Evolutionary conservation across 2,113 vertebrate species (phyloP).

Genomic region (Prionailurus bengalensis): DNA sequence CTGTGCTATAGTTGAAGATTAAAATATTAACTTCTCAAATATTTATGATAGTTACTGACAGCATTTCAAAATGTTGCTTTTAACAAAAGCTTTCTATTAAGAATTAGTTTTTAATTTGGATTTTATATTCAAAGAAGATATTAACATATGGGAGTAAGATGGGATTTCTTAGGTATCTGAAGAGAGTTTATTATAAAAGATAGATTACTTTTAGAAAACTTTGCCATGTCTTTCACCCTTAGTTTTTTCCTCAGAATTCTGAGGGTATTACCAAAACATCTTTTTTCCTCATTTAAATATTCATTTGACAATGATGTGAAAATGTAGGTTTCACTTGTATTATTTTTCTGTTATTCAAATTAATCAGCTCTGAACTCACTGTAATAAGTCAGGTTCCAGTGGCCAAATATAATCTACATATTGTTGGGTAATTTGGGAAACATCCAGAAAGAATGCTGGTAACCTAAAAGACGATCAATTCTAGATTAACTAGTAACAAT

Average conservation of each 20-base stretch:
- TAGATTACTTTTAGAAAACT: slow-evolving; percentile 83
- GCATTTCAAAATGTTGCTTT: slow-evolving; percentile 92
- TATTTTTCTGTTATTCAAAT: slow-evolving; percentile 38
- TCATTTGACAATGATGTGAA: background rate
- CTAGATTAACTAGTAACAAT: background rate
- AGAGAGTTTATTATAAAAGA: slow-evolving; percentile 83
- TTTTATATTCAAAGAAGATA: slow-evolving; percentile 90
- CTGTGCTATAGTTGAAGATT: slow-evolving; percentile 90
- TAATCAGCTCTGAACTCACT: slow-evolving; percentile 52
- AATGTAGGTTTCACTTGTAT: background rate
- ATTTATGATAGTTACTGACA: slow-evolving; percentile 93
- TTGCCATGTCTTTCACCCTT: slow-evolving; percentile 73
- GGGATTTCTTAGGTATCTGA: slow-evolving; percentile 85
- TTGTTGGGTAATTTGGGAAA: background rate
- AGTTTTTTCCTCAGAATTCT: slow-evolving; percentile 10
- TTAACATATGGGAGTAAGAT: slow-evolving; percentile 86
- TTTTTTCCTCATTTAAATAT: slow-evolving; percentile 49
- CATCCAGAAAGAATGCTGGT: background rate
- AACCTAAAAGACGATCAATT: background rate
- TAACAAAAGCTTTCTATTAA: slow-evolving; percentile 91
- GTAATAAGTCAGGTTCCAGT: background rate
- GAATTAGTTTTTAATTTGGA: slow-evolving; percentile 90
- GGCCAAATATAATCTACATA: slow-evolving; percentile 11
- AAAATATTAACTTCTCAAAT: slow-evolving; percentile 93
- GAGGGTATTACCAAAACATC: background rate